These are phyloP conservation scores for Chymomyza caudatula DNA, from an alignment of 2,888 invertebrate species.

Conservation along the genomic window DNA sequence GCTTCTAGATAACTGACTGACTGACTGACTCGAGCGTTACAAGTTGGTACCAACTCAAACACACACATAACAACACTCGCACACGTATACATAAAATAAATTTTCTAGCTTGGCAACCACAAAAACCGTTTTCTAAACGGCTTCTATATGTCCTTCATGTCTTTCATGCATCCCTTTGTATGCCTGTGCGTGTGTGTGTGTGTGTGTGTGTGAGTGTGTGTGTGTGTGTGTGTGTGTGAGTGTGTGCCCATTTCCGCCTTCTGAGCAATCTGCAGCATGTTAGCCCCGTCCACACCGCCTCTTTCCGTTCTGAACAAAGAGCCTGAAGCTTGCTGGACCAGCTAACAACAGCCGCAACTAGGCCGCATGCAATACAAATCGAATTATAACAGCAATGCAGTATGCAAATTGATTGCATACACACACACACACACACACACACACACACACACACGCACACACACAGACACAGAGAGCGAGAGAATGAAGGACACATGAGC, in stretches of 20 bases:
- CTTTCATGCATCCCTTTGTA: neutral
- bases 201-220: neutral
- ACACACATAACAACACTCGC: neutral
- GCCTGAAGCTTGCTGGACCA: neutral
- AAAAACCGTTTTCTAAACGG: neutral
- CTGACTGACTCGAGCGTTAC: neutral
- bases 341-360: neutral
- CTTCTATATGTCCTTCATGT: constrained; percentile 6
- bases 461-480: neutral
- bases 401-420: constrained; percentile 6
- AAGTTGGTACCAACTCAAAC: neutral
- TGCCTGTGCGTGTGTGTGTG: too few relatives aligned
- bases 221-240: neutral
- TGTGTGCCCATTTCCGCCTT: constrained; percentile 40
- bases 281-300: neutral
- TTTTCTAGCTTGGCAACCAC: neutral
- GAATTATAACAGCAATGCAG: constrained; percentile 8
- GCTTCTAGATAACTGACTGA: neutral
- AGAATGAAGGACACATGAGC: constrained; percentile 6
- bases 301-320: neutral
- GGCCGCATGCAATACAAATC: constrained; percentile 2
- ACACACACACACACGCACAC: constrained; percentile 1
- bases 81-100: neutral
- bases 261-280: constrained; percentile 19
- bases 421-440: constrained; percentile 19